Base-by-base conservation (phyloP, 2,888 invertebrate genomes). In the Zaprionus lineosus region DNA sequence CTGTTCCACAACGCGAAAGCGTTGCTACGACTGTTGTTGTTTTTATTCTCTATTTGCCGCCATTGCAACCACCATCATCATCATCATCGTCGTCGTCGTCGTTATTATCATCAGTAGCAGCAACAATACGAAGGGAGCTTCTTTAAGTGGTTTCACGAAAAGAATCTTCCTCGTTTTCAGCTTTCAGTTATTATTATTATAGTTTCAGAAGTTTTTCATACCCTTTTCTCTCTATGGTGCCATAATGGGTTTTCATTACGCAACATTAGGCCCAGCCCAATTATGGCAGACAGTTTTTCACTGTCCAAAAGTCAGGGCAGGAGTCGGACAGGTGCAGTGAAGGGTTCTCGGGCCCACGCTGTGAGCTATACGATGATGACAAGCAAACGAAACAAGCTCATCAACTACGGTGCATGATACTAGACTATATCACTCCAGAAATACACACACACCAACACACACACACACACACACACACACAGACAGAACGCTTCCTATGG, bases 171-270 rank as follows among this genome's bases (percentile, higher is more conserved):
- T 52, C 50, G n/a, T n/a, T n/a, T n/a, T n/a, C n/a, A n/a, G n/a
- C n/a, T n/a, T n/a, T n/a, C 53, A 57, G 70, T 73, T 77, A 73
- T 77, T 69, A 77, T 65, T 64, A 37, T 63, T 55, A 33, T 60
- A 48, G 15, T 57, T 55, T 62, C 59, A 36, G 56, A 61, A 61
- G 19, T 67, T 48, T 26, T 36, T 28, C 8, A 41, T 52, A 33
- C 15, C 50, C 34, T 52, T 50, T 37, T 28, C 47, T 24, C 48
- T 66, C 40, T 41, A 53, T 50, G 74, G 28, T 81, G 63, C 82
- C 61, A 72, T 75, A 79, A 83, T 83, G 74, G 75, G 69, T 74
- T 84, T 84, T 78, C 74, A 81, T 78, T 84, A 84, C 70, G 82
- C 74, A 84, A 78, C 78, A 84, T 84, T 78, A 84, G 58, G 71